Evolutionary conservation across 2,797 vertebrate species (phyloP).

Genomic region (Pantherophis alleghaniensis): DNA sequence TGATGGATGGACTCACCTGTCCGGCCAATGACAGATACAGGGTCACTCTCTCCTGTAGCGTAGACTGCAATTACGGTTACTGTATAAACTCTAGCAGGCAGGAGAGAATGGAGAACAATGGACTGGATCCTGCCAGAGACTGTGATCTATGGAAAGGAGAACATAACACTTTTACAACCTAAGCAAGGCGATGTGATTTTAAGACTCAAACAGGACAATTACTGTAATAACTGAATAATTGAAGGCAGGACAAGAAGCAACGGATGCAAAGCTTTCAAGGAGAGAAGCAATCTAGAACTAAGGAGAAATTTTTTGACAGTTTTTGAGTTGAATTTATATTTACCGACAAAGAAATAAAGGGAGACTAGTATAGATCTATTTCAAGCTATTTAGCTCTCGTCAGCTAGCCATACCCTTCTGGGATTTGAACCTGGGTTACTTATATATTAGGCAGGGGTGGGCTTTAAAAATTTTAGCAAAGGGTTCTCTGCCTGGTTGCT

Average conservation of each 20-base stretch:
- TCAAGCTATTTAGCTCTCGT: no score
- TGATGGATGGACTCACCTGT: conserved; percentile 72
- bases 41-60: conserved; percentile 79
- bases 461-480: no score
- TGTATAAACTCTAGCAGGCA: conserved; percentile 84
- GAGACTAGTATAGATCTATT: no score
- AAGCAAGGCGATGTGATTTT: rapidly evolving
- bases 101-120: conserved; percentile 74
- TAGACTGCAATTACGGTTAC: conserved; percentile 84
- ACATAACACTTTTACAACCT: rapidly evolving
- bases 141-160: conserved; percentile 68
- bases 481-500: no score
- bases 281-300: background rate
- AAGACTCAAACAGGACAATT: background rate
- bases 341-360: no score
- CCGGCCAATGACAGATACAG: conserved; percentile 73
- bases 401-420: no score
- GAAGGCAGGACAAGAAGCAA: background rate
- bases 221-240: background rate
- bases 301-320: background rate
- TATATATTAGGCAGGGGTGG: no score
- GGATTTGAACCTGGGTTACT: no score
- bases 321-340: no score
- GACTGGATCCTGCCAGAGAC: conserved; percentile 76
- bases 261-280: background rate